Conservation (phyloP, 2,888 invertebrate genomes). For the Bombyx huttoni region DNA sequence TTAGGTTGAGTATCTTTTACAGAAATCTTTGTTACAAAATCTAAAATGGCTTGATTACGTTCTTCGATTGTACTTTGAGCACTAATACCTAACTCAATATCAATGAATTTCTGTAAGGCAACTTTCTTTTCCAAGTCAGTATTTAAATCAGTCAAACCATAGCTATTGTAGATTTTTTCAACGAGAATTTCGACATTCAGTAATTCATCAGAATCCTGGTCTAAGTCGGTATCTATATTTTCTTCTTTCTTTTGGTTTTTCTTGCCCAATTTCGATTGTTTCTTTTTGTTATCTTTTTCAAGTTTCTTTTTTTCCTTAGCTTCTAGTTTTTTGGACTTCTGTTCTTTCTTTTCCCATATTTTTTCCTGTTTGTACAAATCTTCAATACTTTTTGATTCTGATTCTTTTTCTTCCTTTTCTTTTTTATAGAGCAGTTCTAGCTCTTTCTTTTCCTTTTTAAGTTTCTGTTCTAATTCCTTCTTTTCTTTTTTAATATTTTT, state of each 20-base stretch:
- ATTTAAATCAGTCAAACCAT: slow-evolving; percentile 36
- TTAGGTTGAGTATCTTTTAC: slow-evolving; percentile 23
- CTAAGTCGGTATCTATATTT: slow-evolving; percentile 23
- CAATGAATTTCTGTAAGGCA: slow-evolving; percentile 36
- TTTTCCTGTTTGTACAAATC: background rate
- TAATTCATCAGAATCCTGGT: slow-evolving; percentile 27
- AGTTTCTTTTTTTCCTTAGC: slow-evolving; percentile 15
- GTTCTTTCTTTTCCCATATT: background rate
- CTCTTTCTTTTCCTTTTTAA: slow-evolving; percentile 9
- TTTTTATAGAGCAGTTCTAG: slow-evolving; percentile 6
- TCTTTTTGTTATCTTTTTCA: slow-evolving; percentile 6
- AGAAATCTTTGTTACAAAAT: slow-evolving; percentile 34
- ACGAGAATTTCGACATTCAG: slow-evolving; percentile 55
- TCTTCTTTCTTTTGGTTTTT: slow-evolving; percentile 26
- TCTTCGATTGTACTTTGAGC: slow-evolving; percentile 46
- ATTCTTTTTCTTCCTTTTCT: slow-evolving; percentile 8
- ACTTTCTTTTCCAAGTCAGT: slow-evolving; percentile 37
- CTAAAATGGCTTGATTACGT: slow-evolving; percentile 45
- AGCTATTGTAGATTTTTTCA: slow-evolving; percentile 46
- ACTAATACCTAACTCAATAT: slow-evolving; percentile 43
- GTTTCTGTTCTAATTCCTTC: slow-evolving; percentile 8
- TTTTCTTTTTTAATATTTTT: slow-evolving; percentile 6
- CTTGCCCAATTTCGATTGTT: slow-evolving; percentile 9
- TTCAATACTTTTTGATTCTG: background rate
- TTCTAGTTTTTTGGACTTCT: background rate